Evolutionary conservation across 2,888 invertebrate genomes (phyloP).

Genomic region (Amiota communis): DNA sequence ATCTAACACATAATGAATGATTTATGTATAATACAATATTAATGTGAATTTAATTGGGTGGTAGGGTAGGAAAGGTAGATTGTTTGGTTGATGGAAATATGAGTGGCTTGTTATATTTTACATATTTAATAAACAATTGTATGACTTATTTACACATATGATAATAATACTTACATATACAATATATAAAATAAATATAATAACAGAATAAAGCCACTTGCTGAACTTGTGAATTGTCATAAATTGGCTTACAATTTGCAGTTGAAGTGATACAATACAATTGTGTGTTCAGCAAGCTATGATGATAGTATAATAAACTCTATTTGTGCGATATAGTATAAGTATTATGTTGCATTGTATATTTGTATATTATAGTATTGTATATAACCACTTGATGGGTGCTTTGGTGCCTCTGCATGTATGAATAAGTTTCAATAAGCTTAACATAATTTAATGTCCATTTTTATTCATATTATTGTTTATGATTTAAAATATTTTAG

Average conservation of each 20-base stretch:
- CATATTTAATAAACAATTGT: too few relatives aligned
- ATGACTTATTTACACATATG: too few relatives aligned
- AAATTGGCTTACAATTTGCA: constrained; percentile 44
- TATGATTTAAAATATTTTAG: background rate
- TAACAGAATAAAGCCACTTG: background rate
- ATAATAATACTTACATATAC: too few relatives aligned
- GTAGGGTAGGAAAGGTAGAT: too few relatives aligned
- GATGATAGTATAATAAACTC: too few relatives aligned
- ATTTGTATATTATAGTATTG: background rate
- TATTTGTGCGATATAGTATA: background rate
- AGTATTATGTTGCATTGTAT: background rate
- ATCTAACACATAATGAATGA: too few relatives aligned
- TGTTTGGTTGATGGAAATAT: too few relatives aligned
- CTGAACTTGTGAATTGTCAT: constrained; percentile 40
- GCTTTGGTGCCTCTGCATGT: background rate
- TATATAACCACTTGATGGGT: too few relatives aligned
- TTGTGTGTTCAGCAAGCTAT: background rate
- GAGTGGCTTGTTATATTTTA: too few relatives aligned
- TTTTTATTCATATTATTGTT: background rate
- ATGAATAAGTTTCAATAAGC: background rate
- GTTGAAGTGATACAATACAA: constrained; percentile 30
- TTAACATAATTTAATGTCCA: background rate
- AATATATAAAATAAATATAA: too few relatives aligned
- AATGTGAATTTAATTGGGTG: too few relatives aligned
- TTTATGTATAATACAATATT: too few relatives aligned